Evolutionary conservation across 2,888 invertebrate species (phyloP).

Genomic region (Villa cingulata): DNA sequence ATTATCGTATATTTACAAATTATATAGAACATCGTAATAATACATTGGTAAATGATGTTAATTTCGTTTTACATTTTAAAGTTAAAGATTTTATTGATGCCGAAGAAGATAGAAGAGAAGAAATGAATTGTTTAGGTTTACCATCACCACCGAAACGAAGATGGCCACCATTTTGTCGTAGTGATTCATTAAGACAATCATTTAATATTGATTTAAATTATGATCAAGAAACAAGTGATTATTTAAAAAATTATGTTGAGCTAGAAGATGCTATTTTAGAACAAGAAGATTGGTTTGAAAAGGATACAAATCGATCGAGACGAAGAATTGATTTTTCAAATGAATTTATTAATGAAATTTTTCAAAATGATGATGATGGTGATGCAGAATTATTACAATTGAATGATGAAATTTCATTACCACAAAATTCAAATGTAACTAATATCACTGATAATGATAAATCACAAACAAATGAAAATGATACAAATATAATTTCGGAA

Average conservation of each 20-base stretch:
- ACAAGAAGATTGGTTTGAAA: constrained; percentile 4
- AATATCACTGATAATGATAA: too few relatives aligned
- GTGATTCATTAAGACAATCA: not conserved
- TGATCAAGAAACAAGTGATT: constrained; percentile 17
- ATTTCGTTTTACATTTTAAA: constrained; percentile 26
- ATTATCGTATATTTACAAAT: constrained; percentile 29
- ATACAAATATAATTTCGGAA: too few relatives aligned
- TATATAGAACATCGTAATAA: constrained; percentile 32
- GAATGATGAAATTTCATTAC: too few relatives aligned
- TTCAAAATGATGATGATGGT: not conserved
- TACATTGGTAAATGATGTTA: constrained; percentile 27
- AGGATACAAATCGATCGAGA: not conserved
- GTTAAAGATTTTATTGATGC: constrained; percentile 30
- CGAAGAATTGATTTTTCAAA: not conserved
- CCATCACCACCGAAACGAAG: constrained; percentile 10
- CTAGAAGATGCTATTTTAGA: constrained; percentile 22
- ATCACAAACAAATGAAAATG: too few relatives aligned
- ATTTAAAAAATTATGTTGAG: constrained; percentile 24
- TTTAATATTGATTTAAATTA: not conserved
- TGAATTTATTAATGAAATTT: not conserved
- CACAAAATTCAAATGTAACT: too few relatives aligned
- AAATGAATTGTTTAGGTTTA: constrained; percentile 9
- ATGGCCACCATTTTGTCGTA: constrained; percentile 11
- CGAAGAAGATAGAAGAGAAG: constrained; percentile 18
- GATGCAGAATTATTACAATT: not conserved